Percentiles rank a stretch among this genome's conserved stretches.
Evolutionary conservation across 1,140 invertebrate species (phyloP).

Genomic region (Drosophila sucinea): DNA sequence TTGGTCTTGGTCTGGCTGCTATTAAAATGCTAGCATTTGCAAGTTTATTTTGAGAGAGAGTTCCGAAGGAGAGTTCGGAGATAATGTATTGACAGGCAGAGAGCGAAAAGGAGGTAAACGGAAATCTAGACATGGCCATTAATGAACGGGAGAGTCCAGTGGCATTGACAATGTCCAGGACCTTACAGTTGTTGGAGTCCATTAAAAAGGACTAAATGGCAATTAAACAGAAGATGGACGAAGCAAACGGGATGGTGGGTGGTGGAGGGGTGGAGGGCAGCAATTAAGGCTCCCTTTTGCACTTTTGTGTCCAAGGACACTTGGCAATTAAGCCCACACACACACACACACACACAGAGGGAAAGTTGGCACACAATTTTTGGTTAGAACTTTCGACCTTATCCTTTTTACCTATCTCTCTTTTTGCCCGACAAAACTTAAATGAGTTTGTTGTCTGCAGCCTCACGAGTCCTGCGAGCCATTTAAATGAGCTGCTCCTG

Average conservation of each 20-base stretch:
- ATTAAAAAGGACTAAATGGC: conserved; percentile 82
- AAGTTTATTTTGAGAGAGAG: conserved; percentile 65
- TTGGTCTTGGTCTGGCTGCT: conserved; percentile 22
- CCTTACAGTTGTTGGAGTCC: conserved; percentile 63
- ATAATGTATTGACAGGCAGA: conserved; percentile 51
- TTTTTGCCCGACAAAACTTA: conserved; percentile 54
- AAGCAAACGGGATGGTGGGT: too few species aligned
- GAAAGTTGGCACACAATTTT: conserved; percentile 64
- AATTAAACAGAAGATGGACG: conserved; percentile 60
- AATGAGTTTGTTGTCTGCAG: conserved; percentile 62
- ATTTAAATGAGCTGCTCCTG: conserved; percentile 63
- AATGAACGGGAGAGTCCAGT: conserved; percentile 50
- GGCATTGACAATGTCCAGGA: conserved; percentile 2
- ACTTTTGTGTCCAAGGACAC: conserved; percentile 66
- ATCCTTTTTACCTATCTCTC: conserved; percentile 77
- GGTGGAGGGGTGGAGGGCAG: conserved; percentile 9
- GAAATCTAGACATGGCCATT: conserved; percentile 72
- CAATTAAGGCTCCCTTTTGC: conserved; percentile 72
- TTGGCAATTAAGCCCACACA: conserved; percentile 74
- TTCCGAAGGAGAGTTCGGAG: conserved; percentile 26
- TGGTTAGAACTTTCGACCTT: conserved; percentile 39
- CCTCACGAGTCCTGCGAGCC: conserved; percentile 42
- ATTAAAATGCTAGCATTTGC: conserved; percentile 79
- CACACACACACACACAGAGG: too few species aligned
- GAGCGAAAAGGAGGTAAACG: conserved; percentile 64